phyloP scores from a whole-genome alignment of 2,888 invertebrate genomes.

The Nudaria mundana region DNA sequence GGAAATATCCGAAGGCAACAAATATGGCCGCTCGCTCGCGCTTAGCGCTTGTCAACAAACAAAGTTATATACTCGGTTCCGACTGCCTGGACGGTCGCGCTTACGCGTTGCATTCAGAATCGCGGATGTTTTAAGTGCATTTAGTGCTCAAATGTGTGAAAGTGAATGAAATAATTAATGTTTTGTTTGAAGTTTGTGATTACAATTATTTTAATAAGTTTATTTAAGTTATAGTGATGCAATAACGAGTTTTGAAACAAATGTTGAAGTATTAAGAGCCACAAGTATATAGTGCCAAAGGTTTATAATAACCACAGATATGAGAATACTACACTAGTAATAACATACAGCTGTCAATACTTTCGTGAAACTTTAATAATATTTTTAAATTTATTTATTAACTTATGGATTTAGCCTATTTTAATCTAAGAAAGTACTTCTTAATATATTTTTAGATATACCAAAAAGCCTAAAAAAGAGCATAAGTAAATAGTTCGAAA shows the following conservation, averaged over 20 bases:
- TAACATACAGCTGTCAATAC: slow-evolving; percentile 7
- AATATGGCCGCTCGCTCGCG: slow-evolving; percentile 67
- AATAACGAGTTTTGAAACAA: slow-evolving; percentile 34
- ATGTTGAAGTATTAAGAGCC: slow-evolving; percentile 43
- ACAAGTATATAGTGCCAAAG: slow-evolving; percentile 13
- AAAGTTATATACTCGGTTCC: slow-evolving; percentile 65
- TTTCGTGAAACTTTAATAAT: slow-evolving; percentile 5
- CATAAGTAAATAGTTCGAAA: too few relatives aligned
- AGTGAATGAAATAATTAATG: slow-evolving; percentile 39
- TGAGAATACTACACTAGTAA: too few relatives aligned
- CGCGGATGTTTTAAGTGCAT: slow-evolving; percentile 41
- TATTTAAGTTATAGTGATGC: slow-evolving; percentile 34
- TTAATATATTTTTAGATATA: too few relatives aligned
- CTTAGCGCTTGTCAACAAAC: slow-evolving; percentile 77
- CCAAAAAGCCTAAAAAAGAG: too few relatives aligned
- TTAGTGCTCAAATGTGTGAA: slow-evolving; percentile 42
- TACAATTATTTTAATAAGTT: slow-evolving; percentile 20
- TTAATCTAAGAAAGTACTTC: background rate
- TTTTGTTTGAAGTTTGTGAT: slow-evolving; percentile 27
- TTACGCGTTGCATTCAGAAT: slow-evolving; percentile 29
- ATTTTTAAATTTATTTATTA: slow-evolving; percentile 2
- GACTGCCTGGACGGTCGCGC: slow-evolving; percentile 52
- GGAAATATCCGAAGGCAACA: slow-evolving; percentile 59
- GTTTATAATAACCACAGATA: slow-evolving; percentile 4
- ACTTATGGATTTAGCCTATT: background rate